Evolutionary conservation across 2,113 vertebrate species (phyloP).

Genomic region (Vicugna pacos): DNA sequence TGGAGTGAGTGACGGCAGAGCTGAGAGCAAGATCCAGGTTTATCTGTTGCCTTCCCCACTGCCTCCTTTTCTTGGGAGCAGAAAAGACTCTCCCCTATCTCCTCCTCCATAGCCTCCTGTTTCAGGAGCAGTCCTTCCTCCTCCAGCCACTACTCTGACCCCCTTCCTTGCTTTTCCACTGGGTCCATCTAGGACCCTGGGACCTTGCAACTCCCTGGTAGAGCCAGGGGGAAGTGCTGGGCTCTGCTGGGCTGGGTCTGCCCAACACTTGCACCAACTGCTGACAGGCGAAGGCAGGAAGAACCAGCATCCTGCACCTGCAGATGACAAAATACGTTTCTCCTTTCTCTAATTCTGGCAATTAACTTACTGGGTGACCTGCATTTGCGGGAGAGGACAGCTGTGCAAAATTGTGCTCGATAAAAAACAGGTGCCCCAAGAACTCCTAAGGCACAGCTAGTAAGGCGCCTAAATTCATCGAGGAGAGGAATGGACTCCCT

Average conservation of each 20-base stretch:
- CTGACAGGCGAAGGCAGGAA: neutral
- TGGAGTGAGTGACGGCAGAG: neutral
- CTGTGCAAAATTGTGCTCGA: neutral
- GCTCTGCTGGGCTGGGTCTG: neutral
- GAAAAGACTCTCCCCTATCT: neutral
- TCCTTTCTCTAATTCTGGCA: neutral
- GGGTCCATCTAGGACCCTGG: neutral
- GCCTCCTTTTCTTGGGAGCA: neutral
- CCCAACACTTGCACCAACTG: neutral
- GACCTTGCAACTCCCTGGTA: neutral
- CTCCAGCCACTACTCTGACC: neutral
- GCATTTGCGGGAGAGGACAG: neutral
- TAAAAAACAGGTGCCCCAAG: neutral
- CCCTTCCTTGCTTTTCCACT: fast-evolving
- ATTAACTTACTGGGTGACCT: neutral
- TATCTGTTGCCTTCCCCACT: neutral
- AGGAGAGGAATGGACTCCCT: neutral
- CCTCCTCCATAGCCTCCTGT: neutral
- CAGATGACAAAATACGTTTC: neutral
- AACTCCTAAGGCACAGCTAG: neutral
- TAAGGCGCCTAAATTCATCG: neutral
- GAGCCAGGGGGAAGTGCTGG: neutral
- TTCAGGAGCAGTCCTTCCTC: neutral
- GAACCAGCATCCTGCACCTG: neutral
- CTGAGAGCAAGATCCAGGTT: neutral